A percentile compares a stretch with the other conserved stretches of the same genome.
Evolutionary conservation across 1,140 invertebrate genomes (phyloP).

Genomic region (Drosophila kikkawai): DNA sequence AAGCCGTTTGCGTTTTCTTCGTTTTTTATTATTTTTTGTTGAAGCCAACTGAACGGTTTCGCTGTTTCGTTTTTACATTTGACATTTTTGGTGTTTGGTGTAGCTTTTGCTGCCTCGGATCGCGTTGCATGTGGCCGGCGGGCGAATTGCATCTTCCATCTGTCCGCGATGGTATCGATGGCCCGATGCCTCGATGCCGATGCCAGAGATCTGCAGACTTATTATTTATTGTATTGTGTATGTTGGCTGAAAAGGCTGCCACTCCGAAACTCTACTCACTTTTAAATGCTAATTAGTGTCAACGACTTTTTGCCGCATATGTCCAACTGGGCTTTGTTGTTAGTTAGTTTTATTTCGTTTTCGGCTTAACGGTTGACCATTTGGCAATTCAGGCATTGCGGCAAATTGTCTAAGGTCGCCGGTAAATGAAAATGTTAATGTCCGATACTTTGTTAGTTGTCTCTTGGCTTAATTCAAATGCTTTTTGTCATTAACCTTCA

Average conservation of each 20-base stretch:
- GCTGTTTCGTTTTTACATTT: constrained; percentile 68
- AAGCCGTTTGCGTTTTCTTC: constrained; percentile 44
- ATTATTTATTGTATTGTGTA: constrained; percentile 67
- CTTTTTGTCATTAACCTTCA: constrained; percentile 53
- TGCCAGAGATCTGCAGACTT: constrained; percentile 53
- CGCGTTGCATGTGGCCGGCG: constrained; percentile 18
- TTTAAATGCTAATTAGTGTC: constrained; percentile 80
- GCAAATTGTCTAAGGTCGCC: constrained; percentile 48
- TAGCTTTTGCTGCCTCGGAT: constrained; percentile 11
- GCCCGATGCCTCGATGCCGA: constrained; percentile 40
- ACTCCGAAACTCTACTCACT: constrained; percentile 38
- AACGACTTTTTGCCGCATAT: constrained; percentile 57
- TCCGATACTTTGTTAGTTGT: constrained; percentile 14
- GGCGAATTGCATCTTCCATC: constrained; percentile 54
- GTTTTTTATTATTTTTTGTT: constrained; percentile 27
- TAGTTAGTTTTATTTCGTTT: constrained; percentile 29
- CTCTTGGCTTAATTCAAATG: constrained; percentile 26
- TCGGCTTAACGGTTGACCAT: constrained; percentile 44
- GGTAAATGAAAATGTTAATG: constrained; percentile 52
- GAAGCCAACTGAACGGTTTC: constrained; percentile 38
- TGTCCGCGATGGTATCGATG: constrained; percentile 51
- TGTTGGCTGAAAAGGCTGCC: constrained; percentile 53
- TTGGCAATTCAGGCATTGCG: constrained; percentile 55
- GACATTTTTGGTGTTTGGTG: constrained; percentile 72
- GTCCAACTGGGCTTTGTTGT: constrained; percentile 7